phyloP scores from a whole-genome alignment of 2,113 vertebrate genomes.

The Galemys pyrenaicus region DNA sequence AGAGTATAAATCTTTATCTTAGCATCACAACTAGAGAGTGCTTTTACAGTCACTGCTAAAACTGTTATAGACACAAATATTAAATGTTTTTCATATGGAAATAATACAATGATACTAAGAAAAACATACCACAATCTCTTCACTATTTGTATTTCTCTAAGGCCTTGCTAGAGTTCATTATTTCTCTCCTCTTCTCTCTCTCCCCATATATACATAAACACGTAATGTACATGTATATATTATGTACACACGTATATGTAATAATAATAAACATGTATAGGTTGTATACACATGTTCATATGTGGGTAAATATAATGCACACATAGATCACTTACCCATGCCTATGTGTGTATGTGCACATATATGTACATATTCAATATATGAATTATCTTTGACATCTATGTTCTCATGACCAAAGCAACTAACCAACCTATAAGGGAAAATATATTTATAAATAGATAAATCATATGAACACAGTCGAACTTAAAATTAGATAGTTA shows the following conservation, averaged over 20 bases:
- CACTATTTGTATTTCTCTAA: slow-evolving; percentile 18
- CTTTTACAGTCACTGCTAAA: slow-evolving; percentile 27
- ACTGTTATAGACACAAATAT: slow-evolving; percentile 31
- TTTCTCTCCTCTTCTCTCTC: not conserved
- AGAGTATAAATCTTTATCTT: slow-evolving; percentile 54
- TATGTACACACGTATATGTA: not conserved
- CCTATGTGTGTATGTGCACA: not conserved
- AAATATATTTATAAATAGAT: not conserved
- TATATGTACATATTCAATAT: not conserved
- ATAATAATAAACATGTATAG: not conserved
- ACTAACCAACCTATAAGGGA: not conserved
- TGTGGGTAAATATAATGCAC: not conserved
- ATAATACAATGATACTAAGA: slow-evolving; percentile 17
- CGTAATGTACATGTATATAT: too few relatives aligned
- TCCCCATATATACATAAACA: not conserved
- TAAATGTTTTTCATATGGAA: slow-evolving; percentile 45
- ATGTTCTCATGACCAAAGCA: not conserved
- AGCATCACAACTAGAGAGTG: slow-evolving; percentile 8
- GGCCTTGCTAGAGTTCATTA: not conserved
- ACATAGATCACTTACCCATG: fast-evolving
- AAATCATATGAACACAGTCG: not conserved
- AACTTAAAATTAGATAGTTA: not conserved
- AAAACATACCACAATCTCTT: not conserved
- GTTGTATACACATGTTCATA: not conserved
- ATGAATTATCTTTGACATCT: not conserved